These are phyloP conservation scores for Micrastur ruficollis DNA, from an alignment of 2,797 vertebrate genomes.

Conservation along the genomic window DNA sequence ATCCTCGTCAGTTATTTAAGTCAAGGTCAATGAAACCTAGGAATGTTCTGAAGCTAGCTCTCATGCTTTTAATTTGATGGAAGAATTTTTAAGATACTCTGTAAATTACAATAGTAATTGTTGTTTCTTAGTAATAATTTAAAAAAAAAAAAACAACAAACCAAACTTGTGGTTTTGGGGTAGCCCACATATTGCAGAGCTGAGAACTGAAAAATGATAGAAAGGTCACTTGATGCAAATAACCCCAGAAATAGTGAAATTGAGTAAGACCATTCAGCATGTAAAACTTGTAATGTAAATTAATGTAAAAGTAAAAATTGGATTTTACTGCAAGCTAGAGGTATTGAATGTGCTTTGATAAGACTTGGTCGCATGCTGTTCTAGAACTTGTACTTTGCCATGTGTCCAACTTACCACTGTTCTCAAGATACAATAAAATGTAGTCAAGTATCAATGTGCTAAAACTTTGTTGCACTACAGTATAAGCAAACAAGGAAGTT, in stretches of 20 bases:
- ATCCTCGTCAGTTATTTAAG: neutral
- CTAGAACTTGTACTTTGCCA: neutral
- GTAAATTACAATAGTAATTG: neutral
- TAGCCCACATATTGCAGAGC: neutral
- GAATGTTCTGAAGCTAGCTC: neutral
- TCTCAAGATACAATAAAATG: neutral
- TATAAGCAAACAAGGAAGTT: neutral
- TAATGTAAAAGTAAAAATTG: neutral
- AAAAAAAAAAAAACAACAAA: neutral
- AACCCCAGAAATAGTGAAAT: neutral
- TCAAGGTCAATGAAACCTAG: neutral
- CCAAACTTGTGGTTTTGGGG: neutral
- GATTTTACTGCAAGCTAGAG: neutral
- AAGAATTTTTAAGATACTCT: neutral
- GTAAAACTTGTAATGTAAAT: neutral
- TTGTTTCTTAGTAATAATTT: neutral
- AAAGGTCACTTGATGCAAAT: neutral
- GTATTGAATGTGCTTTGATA: neutral
- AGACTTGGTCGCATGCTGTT: neutral
- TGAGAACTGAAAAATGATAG: neutral
- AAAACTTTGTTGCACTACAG: neutral
- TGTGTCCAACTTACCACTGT: neutral
- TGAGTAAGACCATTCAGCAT: neutral
- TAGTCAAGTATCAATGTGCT: neutral
- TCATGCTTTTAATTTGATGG: neutral